phyloP scores from a whole-genome alignment of 2,888 invertebrate species.

The Drosophila meridionalis region DNA sequence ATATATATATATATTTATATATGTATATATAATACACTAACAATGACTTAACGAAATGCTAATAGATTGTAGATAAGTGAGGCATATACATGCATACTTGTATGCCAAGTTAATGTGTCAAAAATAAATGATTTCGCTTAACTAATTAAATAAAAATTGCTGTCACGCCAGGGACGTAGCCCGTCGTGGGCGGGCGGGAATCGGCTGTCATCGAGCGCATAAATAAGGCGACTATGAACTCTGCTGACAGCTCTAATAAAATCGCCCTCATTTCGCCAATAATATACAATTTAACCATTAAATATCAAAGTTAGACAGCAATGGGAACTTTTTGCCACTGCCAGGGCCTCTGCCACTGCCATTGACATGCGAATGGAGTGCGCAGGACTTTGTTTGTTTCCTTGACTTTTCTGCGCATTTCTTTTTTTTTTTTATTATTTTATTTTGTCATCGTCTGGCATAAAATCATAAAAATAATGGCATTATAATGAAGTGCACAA shows the following conservation, averaged over 20 bases:
- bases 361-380: conserved; percentile 40
- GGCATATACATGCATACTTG: background rate
- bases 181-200: conserved; percentile 2
- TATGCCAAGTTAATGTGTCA: conserved; percentile 20
- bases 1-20: background rate
- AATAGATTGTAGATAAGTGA: conserved; percentile 45
- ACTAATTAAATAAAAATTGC: conserved; percentile 71
- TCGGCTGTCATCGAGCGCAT: conserved; percentile 25
- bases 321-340: conserved; percentile 27
- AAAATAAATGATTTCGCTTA: conserved; percentile 33
- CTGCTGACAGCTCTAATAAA: conserved; percentile 46
- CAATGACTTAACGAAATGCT: conserved; percentile 45
- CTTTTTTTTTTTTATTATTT: conserved; percentile 1
- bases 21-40: conserved; percentile 10
- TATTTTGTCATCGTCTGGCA: conserved; percentile 22
- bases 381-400: conserved; percentile 19
- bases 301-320: conserved; percentile 49
- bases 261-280: conserved; percentile 48
- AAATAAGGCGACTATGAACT: conserved; percentile 48
- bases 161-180: conserved; percentile 16
- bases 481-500: conserved; percentile 54
- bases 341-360: conserved; percentile 8
- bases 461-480: conserved; percentile 47
- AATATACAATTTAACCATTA: conserved; percentile 58
- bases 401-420: background rate